phyloP scores from a whole-genome alignment of 2,797 vertebrate genomes.

The Halcyon badia region DNA sequence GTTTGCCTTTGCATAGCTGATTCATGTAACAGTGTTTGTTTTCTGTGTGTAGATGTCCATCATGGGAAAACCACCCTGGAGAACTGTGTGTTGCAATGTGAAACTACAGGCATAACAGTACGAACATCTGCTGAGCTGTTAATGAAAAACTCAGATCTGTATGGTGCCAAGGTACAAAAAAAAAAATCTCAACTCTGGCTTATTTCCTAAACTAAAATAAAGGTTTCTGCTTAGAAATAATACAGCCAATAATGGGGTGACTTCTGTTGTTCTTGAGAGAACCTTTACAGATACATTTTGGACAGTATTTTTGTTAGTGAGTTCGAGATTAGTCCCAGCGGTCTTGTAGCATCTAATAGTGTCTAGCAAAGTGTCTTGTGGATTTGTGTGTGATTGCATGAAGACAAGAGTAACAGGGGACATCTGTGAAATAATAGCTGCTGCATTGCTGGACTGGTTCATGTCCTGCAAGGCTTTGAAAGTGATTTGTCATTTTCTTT shows the following conservation, averaged over 20 bases:
- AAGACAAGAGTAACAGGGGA: not conserved
- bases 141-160: slow-evolving; percentile 95
- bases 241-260: not conserved
- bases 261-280: not conserved
- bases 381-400: not conserved
- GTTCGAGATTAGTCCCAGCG: not conserved
- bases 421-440: not conserved
- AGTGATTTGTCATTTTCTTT: not conserved
- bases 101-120: slow-evolving; percentile 92
- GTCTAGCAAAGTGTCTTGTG: not conserved
- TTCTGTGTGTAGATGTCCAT: slow-evolving; percentile 84
- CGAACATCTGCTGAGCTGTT: slow-evolving; percentile 87
- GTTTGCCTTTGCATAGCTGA: not conserved
- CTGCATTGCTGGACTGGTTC: not conserved
- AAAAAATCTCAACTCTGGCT: not conserved
- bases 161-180: slow-evolving; percentile 90
- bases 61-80: slow-evolving; percentile 90
- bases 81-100: slow-evolving; percentile 95
- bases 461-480: not conserved
- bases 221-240: not conserved
- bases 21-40: not conserved
- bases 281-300: not conserved
- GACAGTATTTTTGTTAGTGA: not conserved
- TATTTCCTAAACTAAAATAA: not conserved
- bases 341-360: not conserved